Evolutionary conservation across 53 echinoderm and acorn worm species (phyloP).

Genomic region (Pentamera pediparva): DNA sequence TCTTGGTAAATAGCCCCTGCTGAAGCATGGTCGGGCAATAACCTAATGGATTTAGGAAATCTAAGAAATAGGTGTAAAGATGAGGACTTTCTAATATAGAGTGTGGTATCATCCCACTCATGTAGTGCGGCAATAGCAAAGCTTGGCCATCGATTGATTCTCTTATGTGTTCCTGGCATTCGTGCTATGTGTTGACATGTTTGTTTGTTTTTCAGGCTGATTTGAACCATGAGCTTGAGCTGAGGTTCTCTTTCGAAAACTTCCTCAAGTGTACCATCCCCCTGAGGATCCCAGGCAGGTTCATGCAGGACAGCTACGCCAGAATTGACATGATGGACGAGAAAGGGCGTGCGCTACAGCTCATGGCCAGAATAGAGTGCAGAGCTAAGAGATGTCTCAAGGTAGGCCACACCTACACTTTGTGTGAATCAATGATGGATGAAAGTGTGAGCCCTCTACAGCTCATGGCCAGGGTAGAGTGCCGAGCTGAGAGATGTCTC

Average conservation of each 20-base stretch:
- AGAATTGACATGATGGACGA: conserved; percentile 53
- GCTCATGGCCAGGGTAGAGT: conserved; percentile 76
- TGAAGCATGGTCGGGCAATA: too few relatives aligned
- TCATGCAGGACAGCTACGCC: conserved; percentile 56
- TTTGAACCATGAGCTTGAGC: conserved; percentile 55
- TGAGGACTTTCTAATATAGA: too few relatives aligned
- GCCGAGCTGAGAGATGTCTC: conserved; percentile 76
- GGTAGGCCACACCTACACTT: conserved; percentile 33
- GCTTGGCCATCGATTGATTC: too few relatives aligned
- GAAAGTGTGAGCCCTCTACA: conserved; percentile 45
- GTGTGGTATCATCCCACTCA: too few relatives aligned
- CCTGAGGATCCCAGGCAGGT: conserved; percentile 61
- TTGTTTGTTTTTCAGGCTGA: conserved; percentile 77
- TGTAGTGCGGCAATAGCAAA: too few relatives aligned
- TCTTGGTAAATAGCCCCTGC: too few relatives aligned
- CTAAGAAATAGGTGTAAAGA: too few relatives aligned
- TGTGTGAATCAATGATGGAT: conserved; percentile 59
- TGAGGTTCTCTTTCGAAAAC: conserved; percentile 71
- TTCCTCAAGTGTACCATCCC: conserved; percentile 59
- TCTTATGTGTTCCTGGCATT: too few relatives aligned
- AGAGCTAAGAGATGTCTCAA: conserved; percentile 85
- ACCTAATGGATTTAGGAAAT: too few relatives aligned
- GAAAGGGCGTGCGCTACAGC: conserved; percentile 45
- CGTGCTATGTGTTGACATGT: too few relatives aligned
- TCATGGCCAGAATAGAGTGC: conserved; percentile 79